These are phyloP conservation scores for Chelonus formosanus DNA, from an alignment of 2,888 invertebrate species.

Conservation along the genomic window DNA sequence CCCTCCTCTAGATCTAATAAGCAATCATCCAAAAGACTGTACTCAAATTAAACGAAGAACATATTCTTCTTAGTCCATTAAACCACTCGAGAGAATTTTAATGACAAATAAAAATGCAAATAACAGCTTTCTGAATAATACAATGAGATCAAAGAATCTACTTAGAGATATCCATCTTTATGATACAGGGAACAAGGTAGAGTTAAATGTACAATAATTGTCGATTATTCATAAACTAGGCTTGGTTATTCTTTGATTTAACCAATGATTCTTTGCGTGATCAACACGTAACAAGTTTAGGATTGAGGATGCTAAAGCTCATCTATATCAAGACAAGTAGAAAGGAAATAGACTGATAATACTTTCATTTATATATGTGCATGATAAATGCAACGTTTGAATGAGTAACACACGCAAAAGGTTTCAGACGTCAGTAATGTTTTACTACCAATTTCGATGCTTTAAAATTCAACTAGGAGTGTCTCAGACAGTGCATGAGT, in stretches of 20 bases:
- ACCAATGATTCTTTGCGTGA: slow-evolving; percentile 7
- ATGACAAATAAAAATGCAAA: too few relatives aligned
- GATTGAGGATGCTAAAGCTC: slow-evolving; percentile 12
- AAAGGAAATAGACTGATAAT: too few relatives aligned
- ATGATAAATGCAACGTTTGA: slow-evolving; percentile 50
- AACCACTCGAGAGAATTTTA: too few relatives aligned
- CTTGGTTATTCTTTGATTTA: not conserved
- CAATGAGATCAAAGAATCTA: too few relatives aligned
- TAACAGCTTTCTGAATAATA: too few relatives aligned
- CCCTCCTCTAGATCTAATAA: not conserved
- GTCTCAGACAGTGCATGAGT: too few relatives aligned
- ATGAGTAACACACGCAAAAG: slow-evolving; percentile 50
- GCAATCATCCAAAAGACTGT: not conserved
- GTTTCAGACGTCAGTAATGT: slow-evolving; percentile 11
- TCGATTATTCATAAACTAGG: too few relatives aligned
- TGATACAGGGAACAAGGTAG: too few relatives aligned
- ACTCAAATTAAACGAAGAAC: not conserved
- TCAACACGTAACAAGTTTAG: not conserved
- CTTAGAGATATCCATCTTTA: too few relatives aligned
- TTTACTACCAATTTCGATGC: slow-evolving; percentile 7
- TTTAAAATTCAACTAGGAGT: not conserved
- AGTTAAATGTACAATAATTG: too few relatives aligned
- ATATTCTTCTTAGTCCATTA: too few relatives aligned
- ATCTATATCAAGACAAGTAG: not conserved
- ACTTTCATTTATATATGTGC: not conserved